Percentiles rank a stretch among this genome's conserved stretches.
These are phyloP conservation scores for Pristis pectinata DNA, from an alignment of 2,797 vertebrate genomes.

Conservation along the genomic window DNA sequence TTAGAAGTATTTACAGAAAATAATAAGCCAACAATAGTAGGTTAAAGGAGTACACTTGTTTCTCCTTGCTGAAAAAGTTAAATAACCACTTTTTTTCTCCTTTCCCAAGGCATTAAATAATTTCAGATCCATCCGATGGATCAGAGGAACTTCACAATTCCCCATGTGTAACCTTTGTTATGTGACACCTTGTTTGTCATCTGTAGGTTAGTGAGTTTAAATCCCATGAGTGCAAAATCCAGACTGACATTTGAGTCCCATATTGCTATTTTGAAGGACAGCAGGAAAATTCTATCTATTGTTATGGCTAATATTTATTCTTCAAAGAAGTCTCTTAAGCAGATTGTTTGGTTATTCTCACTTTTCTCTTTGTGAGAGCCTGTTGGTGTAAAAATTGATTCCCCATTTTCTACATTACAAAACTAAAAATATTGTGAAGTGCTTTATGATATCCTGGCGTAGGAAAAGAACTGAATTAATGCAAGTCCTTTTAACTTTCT, in stretches of 20 bases:
- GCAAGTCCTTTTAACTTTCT: neutral
- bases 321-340: neutral
- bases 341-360: neutral
- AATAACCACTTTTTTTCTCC: neutral
- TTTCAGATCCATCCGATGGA: too few relatives aligned
- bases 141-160: neutral
- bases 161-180: neutral
- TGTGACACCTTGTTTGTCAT: neutral
- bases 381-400: neutral
- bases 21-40: neutral
- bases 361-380: neutral
- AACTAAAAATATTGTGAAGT: neutral
- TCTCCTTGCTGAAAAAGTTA: neutral
- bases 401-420: neutral
- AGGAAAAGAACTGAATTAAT: neutral
- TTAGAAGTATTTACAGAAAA: neutral
- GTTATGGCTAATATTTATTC: neutral
- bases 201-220: neutral
- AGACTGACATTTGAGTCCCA: neutral
- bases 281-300: neutral
- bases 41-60: neutral
- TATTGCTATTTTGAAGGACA: neutral
- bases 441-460: neutral
- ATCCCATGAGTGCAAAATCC: neutral
- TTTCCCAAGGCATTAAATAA: neutral